phyloP scores from a whole-genome alignment of 1,140 invertebrate species.

The Ceratosolen solmsi region DNA sequence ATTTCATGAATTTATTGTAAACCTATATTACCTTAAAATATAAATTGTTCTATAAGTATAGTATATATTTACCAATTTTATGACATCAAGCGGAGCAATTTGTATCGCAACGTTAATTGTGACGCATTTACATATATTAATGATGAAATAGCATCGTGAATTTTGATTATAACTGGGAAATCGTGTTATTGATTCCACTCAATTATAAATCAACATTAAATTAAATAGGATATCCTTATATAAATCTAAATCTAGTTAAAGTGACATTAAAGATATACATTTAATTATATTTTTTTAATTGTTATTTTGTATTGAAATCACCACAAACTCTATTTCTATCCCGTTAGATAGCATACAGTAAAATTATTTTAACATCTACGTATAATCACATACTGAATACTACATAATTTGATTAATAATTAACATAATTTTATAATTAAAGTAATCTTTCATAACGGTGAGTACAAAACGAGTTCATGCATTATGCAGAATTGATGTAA shows the following conservation, averaged over 20 bases:
- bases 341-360: neutral
- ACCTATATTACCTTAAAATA: constrained; percentile 38
- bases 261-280: neutral
- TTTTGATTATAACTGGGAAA: constrained; percentile 44
- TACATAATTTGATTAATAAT: constrained; percentile 29
- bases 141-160: constrained; percentile 28
- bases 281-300: neutral
- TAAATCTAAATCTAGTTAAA: neutral
- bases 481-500: constrained; percentile 23
- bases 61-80: constrained; percentile 24
- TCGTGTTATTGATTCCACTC: constrained; percentile 11
- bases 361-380: neutral
- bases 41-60: constrained; percentile 1
- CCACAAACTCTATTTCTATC: neutral
- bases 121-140: constrained; percentile 41
- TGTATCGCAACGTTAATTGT: constrained; percentile 28
- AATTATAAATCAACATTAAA: constrained; percentile 45
- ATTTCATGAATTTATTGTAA: no score
- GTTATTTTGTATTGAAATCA: neutral
- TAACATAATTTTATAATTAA: constrained; percentile 29
- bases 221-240: neutral
- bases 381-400: neutral
- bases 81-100: constrained; percentile 15
- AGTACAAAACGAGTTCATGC: constrained; percentile 11
- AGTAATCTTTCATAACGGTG: constrained; percentile 32